Percentiles rank a stretch among this genome's conserved stretches.
Evolutionary conservation across 2,113 vertebrate species (phyloP).

Genomic region (Percina caprodes): DNA sequence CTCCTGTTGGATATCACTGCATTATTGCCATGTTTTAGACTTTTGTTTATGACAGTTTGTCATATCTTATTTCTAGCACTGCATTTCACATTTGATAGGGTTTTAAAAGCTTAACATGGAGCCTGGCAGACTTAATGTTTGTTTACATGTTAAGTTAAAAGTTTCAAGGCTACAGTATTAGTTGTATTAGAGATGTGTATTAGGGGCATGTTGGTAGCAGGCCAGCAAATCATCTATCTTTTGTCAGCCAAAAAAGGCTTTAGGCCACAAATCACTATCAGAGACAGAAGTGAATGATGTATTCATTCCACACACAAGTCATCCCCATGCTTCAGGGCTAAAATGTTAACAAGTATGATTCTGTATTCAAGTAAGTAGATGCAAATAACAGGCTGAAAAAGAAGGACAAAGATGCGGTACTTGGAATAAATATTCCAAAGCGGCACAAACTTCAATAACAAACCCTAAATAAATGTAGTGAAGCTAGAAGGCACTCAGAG

Average conservation of each 20-base stretch:
- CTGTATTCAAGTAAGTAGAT: slow-evolving; percentile 61
- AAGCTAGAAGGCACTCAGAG: slow-evolving; percentile 12
- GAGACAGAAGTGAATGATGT: slow-evolving; percentile 63
- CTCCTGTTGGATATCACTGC: slow-evolving; percentile 1
- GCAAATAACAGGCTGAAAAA: slow-evolving; percentile 64
- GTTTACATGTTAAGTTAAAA: slow-evolving; percentile 45
- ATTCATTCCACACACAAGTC: slow-evolving; percentile 71
- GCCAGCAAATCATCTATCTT: slow-evolving; percentile 61
- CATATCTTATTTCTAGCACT: background rate
- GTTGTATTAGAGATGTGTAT: slow-evolving; percentile 31
- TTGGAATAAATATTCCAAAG: slow-evolving; percentile 44
- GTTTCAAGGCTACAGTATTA: slow-evolving; percentile 37
- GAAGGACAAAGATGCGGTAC: slow-evolving; percentile 49
- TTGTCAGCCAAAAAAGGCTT: slow-evolving; percentile 60
- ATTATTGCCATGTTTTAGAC: slow-evolving; percentile 10
- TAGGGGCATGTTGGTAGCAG: slow-evolving; percentile 39
- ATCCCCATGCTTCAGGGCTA: slow-evolving; percentile 46
- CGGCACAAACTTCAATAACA: slow-evolving; percentile 20
- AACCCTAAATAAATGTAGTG: slow-evolving; percentile 12
- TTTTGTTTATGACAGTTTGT: slow-evolving; percentile 21
- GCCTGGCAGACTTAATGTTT: slow-evolving; percentile 25
- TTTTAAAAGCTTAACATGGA: slow-evolving; percentile 28
- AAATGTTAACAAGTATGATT: slow-evolving; percentile 71
- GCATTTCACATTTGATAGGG: slow-evolving; percentile 2
- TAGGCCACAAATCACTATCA: slow-evolving; percentile 63